phyloP scores from a whole-genome alignment of 1,140 invertebrate species.

The Potamilus streckersoni region DNA sequence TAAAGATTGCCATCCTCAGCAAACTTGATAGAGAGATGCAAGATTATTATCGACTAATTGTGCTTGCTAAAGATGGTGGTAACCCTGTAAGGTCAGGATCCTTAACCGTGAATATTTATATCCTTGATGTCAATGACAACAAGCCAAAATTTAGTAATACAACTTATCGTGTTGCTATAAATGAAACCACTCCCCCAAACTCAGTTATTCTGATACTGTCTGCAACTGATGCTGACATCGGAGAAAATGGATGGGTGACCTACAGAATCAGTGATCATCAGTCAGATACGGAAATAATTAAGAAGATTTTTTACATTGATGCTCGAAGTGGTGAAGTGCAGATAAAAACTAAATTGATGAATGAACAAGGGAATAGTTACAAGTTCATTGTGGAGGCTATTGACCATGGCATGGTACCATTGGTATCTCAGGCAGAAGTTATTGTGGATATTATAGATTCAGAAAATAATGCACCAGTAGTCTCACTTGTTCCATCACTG shows the following conservation, averaged over 20 bases:
- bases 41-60: slow-evolving; percentile 47
- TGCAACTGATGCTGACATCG: slow-evolving; percentile 57
- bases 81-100: slow-evolving; percentile 46
- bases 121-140: slow-evolving; percentile 74
- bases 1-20: slow-evolving; percentile 46
- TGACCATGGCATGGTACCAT: slow-evolving; percentile 39
- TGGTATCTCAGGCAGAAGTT: slow-evolving; percentile 22
- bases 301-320: slow-evolving; percentile 14
- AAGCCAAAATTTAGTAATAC: slow-evolving; percentile 45
- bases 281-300: slow-evolving; percentile 17
- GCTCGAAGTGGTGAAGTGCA: slow-evolving; percentile 50
- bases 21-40: slow-evolving; percentile 48
- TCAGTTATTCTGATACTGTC: slow-evolving; percentile 43
- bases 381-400: slow-evolving; percentile 51
- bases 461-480: slow-evolving; percentile 84
- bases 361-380: slow-evolving; percentile 73
- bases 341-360: slow-evolving; percentile 76
- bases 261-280: slow-evolving; percentile 29
- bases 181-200: slow-evolving; percentile 72
- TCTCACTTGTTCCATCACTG: slow-evolving; percentile 86
- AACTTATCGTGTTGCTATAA: slow-evolving; percentile 71
- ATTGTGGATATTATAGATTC: slow-evolving; percentile 75
- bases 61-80: slow-evolving; percentile 55
- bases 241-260: slow-evolving; percentile 48
- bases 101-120: slow-evolving; percentile 49